A percentile compares a stretch with the other conserved stretches of the same genome.
These are phyloP conservation scores for Diadegma fenestrale DNA, from an alignment of 2,888 invertebrate species.

Conservation along the genomic window DNA sequence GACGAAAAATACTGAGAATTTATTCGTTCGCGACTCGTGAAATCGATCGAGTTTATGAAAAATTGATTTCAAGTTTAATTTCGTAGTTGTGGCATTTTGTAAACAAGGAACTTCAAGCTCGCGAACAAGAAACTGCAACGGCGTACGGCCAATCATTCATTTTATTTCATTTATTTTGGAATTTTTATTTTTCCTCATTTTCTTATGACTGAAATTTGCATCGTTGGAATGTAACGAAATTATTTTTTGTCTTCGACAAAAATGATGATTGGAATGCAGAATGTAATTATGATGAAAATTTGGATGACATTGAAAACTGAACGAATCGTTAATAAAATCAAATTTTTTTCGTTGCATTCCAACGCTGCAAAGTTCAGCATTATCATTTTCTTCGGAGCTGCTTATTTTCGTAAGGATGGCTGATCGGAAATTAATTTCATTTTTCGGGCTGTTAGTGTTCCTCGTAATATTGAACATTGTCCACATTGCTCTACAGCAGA, in stretches of 20 bases:
- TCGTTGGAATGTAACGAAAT: background rate
- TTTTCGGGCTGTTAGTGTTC: background rate
- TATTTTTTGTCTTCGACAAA: constrained; percentile 1
- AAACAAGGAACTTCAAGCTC: background rate
- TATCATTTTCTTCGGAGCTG: too few relatives aligned
- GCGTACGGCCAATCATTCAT: background rate
- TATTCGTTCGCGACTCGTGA: background rate
- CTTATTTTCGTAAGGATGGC: too few relatives aligned
- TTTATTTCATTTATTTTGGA: background rate
- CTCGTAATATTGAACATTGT: background rate
- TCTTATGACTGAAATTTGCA: background rate
- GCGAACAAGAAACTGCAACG: background rate
- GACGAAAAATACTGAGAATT: background rate
- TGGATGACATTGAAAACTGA: too few relatives aligned
- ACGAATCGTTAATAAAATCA: too few relatives aligned
- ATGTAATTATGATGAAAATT: too few relatives aligned
- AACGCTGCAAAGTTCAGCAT: too few relatives aligned
- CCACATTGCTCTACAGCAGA: background rate
- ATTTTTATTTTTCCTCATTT: background rate
- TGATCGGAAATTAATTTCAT: background rate
- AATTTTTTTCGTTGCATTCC: too few relatives aligned
- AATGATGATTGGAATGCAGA: too few relatives aligned
- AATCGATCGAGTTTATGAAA: background rate
- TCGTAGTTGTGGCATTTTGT: background rate
- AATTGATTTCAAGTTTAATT: background rate